These are phyloP conservation scores for Papilio aristodemus DNA, from an alignment of 1,140 invertebrate genomes.

Conservation along the genomic window DNA sequence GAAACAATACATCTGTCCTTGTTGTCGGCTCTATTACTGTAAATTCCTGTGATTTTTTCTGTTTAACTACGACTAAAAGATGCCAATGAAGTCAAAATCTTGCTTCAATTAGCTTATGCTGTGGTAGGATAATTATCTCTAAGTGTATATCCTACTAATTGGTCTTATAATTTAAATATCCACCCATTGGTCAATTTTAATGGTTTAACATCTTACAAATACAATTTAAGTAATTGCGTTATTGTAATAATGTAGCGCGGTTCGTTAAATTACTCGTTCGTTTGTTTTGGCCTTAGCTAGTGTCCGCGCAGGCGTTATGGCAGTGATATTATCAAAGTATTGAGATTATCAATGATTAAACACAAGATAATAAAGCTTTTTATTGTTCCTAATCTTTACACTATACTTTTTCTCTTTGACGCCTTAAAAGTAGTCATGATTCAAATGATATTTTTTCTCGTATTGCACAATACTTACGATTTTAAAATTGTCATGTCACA, in stretches of 20 bases:
- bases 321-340: constrained; percentile 36
- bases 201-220: no score
- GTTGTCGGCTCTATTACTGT: no score
- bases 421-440: constrained; percentile 8
- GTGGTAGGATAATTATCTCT: no score
- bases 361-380: constrained; percentile 51
- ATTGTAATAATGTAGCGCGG: constrained; percentile 10
- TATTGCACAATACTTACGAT: neutral
- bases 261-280: constrained; percentile 27
- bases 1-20: no score
- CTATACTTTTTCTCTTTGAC: constrained; percentile 37
- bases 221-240: constrained; percentile 9
- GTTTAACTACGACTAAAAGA: no score
- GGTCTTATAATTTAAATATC: no score
- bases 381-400: constrained; percentile 50
- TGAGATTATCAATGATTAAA: constrained; percentile 51
- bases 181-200: no score
- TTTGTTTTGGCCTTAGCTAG: constrained; percentile 22
- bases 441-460: neutral
- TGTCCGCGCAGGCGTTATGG: constrained; percentile 40
- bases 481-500: constrained; percentile 8
- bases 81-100: no score
- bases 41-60: no score
- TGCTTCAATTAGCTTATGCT: no score
- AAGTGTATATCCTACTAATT: no score